Conservation (phyloP, 2,888 invertebrate genomes). For the Pandemis cinnamomeana region DNA sequence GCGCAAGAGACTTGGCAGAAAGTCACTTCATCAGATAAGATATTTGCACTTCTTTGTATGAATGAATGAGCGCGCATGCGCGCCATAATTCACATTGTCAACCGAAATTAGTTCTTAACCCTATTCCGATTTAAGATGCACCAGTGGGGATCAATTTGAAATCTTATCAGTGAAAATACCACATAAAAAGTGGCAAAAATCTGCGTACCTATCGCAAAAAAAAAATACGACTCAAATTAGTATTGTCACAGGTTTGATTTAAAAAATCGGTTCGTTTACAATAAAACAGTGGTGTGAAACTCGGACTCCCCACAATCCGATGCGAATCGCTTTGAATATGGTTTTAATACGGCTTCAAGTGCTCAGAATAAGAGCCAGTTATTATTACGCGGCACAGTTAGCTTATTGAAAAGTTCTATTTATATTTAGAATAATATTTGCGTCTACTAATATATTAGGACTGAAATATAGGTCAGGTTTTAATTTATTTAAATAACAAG, state of each 20-base stretch:
- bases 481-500: background rate
- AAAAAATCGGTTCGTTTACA: no score
- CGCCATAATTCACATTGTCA: slow-evolving; percentile 35
- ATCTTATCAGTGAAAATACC: no score
- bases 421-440: slow-evolving; percentile 40
- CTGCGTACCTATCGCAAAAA: no score
- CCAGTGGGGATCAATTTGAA: background rate
- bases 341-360: background rate
- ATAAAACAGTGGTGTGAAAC: no score
- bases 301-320: background rate
- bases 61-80: slow-evolving; percentile 38
- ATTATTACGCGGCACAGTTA: slow-evolving; percentile 29
- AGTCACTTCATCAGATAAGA: background rate
- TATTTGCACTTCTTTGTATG: slow-evolving; percentile 29
- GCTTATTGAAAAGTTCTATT: slow-evolving; percentile 35
- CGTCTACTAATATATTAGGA: slow-evolving; percentile 24
- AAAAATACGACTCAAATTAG: no score
- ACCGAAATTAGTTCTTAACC: slow-evolving; percentile 6
- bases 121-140: slow-evolving; percentile 24
- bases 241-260: no score
- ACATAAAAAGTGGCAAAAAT: no score
- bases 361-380: slow-evolving; percentile 15
- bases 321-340: background rate
- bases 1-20: no score
- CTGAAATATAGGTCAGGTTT: slow-evolving; percentile 26